Percentiles rank a stretch among this genome's conserved stretches.
phyloP scores from a whole-genome alignment of 1,140 invertebrate genomes.

The Maniola jurtina region DNA sequence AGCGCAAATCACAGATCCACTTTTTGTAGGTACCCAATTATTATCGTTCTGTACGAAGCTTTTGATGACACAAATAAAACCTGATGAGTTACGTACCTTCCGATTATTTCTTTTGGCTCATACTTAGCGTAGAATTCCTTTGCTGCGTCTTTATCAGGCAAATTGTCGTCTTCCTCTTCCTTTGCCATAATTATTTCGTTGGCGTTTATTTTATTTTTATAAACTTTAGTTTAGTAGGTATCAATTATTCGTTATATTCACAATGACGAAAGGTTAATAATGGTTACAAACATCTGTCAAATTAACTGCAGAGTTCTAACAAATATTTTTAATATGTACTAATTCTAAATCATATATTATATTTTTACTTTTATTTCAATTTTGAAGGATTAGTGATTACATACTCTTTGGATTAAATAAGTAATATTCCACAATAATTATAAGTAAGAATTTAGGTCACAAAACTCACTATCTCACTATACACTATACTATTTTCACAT shows the following conservation, averaged over 20 bases:
- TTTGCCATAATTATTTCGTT: constrained; percentile 83
- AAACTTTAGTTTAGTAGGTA: constrained; percentile 12
- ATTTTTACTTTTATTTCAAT: too few species aligned
- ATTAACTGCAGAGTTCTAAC: not conserved
- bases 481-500: too few species aligned
- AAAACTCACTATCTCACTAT: too few species aligned
- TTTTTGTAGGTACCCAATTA: too few species aligned
- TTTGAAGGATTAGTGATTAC: too few species aligned
- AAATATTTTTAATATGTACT: too few species aligned
- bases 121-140: constrained; percentile 99
- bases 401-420: too few species aligned
- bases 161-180: constrained; percentile 88
- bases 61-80: constrained; percentile 35
- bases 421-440: too few species aligned
- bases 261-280: constrained; percentile 73
- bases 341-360: too few species aligned
- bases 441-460: too few species aligned
- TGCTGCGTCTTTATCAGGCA: constrained; percentile 93
- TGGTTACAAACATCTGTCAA: constrained; percentile 35
- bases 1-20: constrained; percentile 25
- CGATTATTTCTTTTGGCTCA: constrained; percentile 98
- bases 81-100: constrained; percentile 84
- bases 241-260: constrained; percentile 37
- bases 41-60: constrained; percentile 4
- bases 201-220: constrained; percentile 27